A percentile compares a stretch with the other conserved stretches of the same genome.
Conservation (phyloP, 2,113 vertebrate species). For the Trichechus manatus region DNA sequence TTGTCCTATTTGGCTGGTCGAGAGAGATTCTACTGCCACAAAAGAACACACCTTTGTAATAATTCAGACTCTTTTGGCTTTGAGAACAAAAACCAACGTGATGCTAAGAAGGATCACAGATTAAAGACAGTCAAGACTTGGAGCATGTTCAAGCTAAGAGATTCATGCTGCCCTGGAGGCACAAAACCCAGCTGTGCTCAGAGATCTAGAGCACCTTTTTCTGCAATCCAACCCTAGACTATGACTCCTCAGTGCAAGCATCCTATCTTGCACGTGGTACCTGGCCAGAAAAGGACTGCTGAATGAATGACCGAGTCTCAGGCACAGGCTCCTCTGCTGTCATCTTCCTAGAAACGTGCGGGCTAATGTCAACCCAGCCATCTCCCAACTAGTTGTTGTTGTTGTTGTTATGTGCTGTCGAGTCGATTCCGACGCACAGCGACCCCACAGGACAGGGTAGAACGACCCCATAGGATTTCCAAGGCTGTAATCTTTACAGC, state of each 20-base stretch:
- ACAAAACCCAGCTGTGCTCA: neutral
- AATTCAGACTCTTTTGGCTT: neutral
- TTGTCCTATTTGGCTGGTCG: neutral
- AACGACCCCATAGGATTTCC: neutral
- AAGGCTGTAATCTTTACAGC: neutral
- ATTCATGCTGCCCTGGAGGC: neutral
- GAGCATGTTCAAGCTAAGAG: neutral
- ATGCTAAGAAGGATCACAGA: neutral
- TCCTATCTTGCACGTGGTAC: fast-evolving
- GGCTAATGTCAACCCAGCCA: neutral
- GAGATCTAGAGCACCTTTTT: neutral
- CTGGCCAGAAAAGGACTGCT: neutral
- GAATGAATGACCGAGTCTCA: neutral
- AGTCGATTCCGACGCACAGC: neutral
- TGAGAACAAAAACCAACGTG: neutral
- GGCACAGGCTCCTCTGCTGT: neutral
- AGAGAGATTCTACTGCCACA: neutral
- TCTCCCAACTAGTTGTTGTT: neutral
- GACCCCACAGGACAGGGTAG: neutral
- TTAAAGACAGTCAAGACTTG: neutral
- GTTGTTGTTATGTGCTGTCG: neutral
- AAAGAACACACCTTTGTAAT: neutral
- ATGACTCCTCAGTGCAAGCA: neutral
- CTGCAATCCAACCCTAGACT: neutral
- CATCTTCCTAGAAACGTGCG: neutral